phyloP scores from a whole-genome alignment of 2,797 vertebrate species.

The Halcyon chelicuti region DNA sequence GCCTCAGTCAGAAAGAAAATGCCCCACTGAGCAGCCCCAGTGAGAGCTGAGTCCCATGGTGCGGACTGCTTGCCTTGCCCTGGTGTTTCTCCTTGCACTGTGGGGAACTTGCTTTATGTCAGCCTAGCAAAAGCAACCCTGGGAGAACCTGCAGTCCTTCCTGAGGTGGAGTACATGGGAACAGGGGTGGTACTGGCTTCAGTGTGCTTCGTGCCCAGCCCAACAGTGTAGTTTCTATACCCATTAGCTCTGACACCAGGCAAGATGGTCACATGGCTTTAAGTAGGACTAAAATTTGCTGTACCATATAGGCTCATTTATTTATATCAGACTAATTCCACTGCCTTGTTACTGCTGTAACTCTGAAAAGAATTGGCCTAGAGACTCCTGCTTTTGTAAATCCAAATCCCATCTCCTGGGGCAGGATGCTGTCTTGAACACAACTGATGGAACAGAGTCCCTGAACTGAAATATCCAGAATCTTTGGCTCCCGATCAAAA shows the following conservation, averaged over 20 bases:
- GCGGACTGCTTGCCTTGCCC: constrained; percentile 27
- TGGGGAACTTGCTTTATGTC: constrained; percentile 10
- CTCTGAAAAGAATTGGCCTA: neutral
- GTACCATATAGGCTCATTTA: neutral
- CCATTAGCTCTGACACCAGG: neutral
- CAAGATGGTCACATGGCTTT: neutral
- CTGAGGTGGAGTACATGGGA: neutral
- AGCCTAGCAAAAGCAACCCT: neutral
- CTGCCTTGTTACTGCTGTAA: neutral
- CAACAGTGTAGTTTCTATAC: neutral
- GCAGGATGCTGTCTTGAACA: neutral
- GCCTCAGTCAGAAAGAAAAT: constrained; percentile 43
- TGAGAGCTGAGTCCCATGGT: neutral
- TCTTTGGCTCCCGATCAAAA: neutral
- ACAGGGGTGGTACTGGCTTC: neutral
- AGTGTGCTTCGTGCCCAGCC: neutral
- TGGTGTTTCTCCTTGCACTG: constrained; percentile 30
- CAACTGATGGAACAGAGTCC: neutral
- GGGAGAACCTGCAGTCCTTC: neutral
- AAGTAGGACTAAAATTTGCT: neutral
- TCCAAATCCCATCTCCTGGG: neutral
- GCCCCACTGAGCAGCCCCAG: constrained; percentile 11
- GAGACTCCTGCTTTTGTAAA: neutral
- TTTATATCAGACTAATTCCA: neutral
- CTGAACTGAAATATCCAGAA: neutral